phyloP scores from a whole-genome alignment of 2,797 vertebrate species.

The Coregonus suidteri region DNA sequence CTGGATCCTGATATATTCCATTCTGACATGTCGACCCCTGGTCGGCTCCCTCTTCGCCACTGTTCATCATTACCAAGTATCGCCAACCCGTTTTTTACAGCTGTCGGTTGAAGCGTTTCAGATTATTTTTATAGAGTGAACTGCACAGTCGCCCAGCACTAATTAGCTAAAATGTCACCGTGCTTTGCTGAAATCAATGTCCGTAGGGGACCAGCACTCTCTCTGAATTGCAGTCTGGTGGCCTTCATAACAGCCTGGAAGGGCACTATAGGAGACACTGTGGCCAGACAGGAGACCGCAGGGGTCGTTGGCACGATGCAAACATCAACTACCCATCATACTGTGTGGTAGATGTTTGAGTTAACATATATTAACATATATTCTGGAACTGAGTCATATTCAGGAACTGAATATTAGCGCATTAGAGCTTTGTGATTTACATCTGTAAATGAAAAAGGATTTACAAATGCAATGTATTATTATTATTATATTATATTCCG shows the following conservation, averaged over 20 bases:
- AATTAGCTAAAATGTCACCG: slow-evolving; percentile 21
- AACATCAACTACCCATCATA: not conserved
- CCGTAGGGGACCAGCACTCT: not conserved
- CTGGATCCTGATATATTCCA: slow-evolving; percentile 2
- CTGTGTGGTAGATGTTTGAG: not conserved
- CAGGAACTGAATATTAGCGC: not conserved
- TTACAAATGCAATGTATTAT: too few species aligned
- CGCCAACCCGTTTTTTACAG: not conserved
- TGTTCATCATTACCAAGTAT: not conserved
- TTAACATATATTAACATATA: not conserved
- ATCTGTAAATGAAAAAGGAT: too few species aligned
- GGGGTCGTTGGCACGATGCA: not conserved
- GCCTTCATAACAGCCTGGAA: not conserved
- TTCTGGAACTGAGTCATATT: not conserved
- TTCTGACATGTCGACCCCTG: not conserved
- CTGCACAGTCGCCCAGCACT: slow-evolving; percentile 4
- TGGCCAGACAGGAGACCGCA: not conserved
- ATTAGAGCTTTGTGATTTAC: too few species aligned
- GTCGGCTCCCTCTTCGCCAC: not conserved
- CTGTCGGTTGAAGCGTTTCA: not conserved
- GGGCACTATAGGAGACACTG: not conserved
- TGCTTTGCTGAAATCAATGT: not conserved
- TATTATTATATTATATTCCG: too few species aligned
- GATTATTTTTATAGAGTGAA: slow-evolving; percentile 14
- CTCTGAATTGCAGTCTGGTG: not conserved